These are phyloP conservation scores for Tinea trinotella DNA, from an alignment of 2,888 invertebrate genomes.

Conservation along the genomic window DNA sequence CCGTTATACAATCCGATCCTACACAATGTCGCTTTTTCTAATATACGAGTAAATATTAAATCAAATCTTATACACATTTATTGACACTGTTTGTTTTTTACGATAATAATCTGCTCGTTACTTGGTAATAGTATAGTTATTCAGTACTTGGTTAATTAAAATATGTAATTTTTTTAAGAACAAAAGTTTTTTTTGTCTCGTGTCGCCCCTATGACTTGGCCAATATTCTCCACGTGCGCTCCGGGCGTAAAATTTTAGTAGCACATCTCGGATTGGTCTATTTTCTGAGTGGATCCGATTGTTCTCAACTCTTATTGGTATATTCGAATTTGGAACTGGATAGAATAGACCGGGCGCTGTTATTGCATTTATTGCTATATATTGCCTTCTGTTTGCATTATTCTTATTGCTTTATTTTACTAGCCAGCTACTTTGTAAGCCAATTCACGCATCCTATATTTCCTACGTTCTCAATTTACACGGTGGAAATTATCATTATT, in stretches of 20 bases:
- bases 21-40: too few species aligned
- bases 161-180: background rate
- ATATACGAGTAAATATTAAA: too few species aligned
- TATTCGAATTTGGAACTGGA: constrained; percentile 12
- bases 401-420: constrained; percentile 7
- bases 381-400: constrained; percentile 6
- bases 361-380: constrained; percentile 12
- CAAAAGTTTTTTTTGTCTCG: background rate
- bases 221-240: constrained; percentile 56
- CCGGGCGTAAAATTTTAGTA: constrained; percentile 67
- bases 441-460: too few species aligned
- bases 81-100: too few species aligned
- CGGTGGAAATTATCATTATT: too few species aligned
- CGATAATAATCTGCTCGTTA: too few species aligned
- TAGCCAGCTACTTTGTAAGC: too few species aligned
- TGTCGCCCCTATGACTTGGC: constrained; percentile 29
- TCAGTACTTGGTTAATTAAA: too few species aligned
- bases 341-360: constrained; percentile 1
- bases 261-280: constrained; percentile 22
- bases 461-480: too few species aligned
- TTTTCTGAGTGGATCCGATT: constrained; percentile 18
- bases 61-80: too few species aligned
- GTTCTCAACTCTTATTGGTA: constrained; percentile 17
- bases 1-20: too few species aligned
- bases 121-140: too few species aligned